Percentiles rank a stretch among this genome's conserved stretches.
Evolutionary conservation across 2,113 vertebrate genomes (phyloP).

Genomic region (Opisthocomus hoazin): DNA sequence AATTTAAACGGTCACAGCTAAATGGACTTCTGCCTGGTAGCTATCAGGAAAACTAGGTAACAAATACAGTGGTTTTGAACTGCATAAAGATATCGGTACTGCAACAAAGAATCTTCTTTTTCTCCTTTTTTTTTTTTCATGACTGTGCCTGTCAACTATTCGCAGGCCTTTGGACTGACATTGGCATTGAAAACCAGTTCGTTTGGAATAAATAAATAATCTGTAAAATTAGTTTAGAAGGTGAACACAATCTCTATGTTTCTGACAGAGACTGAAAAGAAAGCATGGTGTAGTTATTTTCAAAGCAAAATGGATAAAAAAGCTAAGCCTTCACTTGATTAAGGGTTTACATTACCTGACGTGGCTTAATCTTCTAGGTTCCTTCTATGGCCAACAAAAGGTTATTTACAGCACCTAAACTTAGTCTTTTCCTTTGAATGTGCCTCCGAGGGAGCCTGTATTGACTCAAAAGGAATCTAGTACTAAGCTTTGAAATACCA

Average conservation of each 20-base stretch:
- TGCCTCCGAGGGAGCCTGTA: background rate
- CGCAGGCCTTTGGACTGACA: background rate
- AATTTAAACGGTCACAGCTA: background rate
- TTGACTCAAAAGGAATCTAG: background rate
- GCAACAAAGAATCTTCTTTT: background rate
- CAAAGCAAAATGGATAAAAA: background rate
- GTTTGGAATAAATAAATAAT: background rate
- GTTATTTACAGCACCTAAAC: background rate
- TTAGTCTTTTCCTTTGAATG: background rate
- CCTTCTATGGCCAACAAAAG: background rate
- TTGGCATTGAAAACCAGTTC: background rate
- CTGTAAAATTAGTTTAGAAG: background rate
- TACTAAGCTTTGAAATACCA: background rate
- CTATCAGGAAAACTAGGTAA: conserved; percentile 19
- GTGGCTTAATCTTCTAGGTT: background rate
- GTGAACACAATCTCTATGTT: background rate
- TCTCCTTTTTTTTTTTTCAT: background rate
- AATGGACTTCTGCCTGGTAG: background rate
- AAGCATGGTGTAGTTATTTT: background rate
- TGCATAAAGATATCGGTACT: background rate
- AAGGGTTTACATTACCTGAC: background rate
- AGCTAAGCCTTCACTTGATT: background rate
- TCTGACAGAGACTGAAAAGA: background rate
- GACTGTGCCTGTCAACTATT: background rate
- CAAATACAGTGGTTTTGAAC: background rate